Conservation (phyloP, 2,888 invertebrate species). For the Cinara cedri region DNA sequence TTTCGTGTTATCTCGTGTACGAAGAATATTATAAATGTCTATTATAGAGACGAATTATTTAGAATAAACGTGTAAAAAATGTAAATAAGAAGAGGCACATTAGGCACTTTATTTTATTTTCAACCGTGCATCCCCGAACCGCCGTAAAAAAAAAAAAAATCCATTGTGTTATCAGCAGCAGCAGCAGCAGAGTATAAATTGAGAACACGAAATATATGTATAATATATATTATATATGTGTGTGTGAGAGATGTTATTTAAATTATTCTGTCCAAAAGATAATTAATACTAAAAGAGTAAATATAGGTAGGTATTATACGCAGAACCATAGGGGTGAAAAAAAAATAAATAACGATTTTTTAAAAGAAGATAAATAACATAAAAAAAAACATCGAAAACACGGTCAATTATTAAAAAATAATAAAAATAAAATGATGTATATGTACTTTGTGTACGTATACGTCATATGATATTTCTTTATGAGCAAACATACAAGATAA, state of each 20-base stretch:
- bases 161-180: conserved; percentile 27
- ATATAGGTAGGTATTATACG: too few species aligned
- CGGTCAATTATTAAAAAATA: conserved; percentile 13
- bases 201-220: background rate
- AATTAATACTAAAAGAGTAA: conserved; percentile 20
- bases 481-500: background rate
- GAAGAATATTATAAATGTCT: too few species aligned
- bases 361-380: background rate
- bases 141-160: conserved; percentile 18
- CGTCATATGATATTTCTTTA: background rate
- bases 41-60: conserved; percentile 22
- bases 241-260: background rate
- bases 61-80: conserved; percentile 40
- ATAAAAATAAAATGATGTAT: too few species aligned
- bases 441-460: background rate
- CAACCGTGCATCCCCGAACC: background rate
- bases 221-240: too few species aligned
- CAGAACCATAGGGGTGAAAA: background rate
- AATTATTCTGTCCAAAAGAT: conserved; percentile 16
- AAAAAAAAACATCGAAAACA: background rate
- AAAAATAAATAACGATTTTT: conserved; percentile 3
- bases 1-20: conserved; percentile 25
- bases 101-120: conserved; percentile 31
- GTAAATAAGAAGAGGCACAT: conserved; percentile 43
- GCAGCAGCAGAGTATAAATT: conserved; percentile 3